phyloP scores from a whole-genome alignment of 2,797 vertebrate species.

The Eremophila alpestris region DNA sequence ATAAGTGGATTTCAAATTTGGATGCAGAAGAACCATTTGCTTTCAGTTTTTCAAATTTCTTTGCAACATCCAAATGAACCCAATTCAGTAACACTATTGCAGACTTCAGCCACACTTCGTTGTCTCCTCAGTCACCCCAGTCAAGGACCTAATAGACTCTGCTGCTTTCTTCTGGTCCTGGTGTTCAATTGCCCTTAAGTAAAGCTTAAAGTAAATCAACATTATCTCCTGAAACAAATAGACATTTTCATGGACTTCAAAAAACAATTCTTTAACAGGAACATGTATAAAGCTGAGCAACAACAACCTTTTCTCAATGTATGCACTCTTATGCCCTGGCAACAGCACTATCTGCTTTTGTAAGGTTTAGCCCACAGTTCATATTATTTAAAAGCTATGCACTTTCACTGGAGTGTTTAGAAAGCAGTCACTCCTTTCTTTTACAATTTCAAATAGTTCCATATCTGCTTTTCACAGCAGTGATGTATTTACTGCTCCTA shows the following conservation, averaged over 20 bases:
- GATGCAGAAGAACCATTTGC: neutral
- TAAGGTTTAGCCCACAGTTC: neutral
- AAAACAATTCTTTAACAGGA: neutral
- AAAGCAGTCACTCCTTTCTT: neutral
- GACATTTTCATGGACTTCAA: neutral
- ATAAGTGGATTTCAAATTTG: neutral
- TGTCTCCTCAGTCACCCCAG: neutral
- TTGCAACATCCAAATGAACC: neutral
- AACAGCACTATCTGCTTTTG: neutral
- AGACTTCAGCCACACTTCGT: neutral
- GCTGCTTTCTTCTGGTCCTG: neutral
- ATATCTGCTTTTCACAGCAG: neutral
- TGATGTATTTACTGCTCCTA: neutral
- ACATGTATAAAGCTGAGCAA: neutral
- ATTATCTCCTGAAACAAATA: neutral
- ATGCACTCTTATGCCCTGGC: neutral
- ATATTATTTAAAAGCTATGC: neutral
- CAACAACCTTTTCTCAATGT: neutral
- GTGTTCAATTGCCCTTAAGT: neutral
- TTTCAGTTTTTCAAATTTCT: neutral
- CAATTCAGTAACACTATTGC: fast-evolving
- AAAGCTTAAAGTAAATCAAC: neutral
- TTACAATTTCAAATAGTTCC: neutral
- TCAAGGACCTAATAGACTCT: neutral
- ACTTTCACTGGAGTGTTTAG: neutral